Conservation (phyloP, 2,797 vertebrate species). For the Stomatorhinus walkeri region DNA sequence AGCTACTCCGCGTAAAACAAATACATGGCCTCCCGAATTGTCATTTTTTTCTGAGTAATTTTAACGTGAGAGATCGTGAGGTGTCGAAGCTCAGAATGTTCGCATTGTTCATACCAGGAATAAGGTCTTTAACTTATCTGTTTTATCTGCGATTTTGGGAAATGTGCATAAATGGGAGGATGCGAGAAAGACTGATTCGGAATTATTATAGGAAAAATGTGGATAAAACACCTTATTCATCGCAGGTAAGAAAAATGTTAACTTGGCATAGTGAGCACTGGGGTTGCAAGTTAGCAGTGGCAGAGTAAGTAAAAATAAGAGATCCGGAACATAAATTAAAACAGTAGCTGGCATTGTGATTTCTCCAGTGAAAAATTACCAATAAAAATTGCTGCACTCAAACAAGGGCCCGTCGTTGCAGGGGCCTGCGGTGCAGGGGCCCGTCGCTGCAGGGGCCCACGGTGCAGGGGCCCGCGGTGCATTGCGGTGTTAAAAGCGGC, state of each 20-base stretch:
- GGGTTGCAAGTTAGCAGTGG: too few species aligned
- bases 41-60: constrained; percentile 43
- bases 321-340: too few species aligned
- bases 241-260: constrained; percentile 59
- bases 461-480: too few species aligned
- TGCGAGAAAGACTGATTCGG: constrained; percentile 62
- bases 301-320: too few species aligned
- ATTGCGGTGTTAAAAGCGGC: too few species aligned
- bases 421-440: too few species aligned
- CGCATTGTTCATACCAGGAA: constrained; percentile 57
- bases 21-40: constrained; percentile 20
- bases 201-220: constrained; percentile 62
- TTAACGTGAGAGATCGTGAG: constrained; percentile 45
- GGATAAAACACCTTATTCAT: constrained; percentile 66
- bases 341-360: too few species aligned
- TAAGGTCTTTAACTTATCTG: constrained; percentile 52
- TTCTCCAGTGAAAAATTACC: too few species aligned
- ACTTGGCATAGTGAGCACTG: background rate
- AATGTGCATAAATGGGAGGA: constrained; percentile 62
- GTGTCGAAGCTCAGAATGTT: constrained; percentile 58
- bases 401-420: too few species aligned
- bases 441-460: too few species aligned
- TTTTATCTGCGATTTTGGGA: constrained; percentile 46
- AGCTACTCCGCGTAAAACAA: constrained; percentile 38
- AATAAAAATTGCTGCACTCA: too few species aligned